A percentile compares a stretch with the other conserved stretches of the same genome.
These are phyloP conservation scores for Eucera pruinosa DNA, from an alignment of 2,888 invertebrate species.

Conservation along the genomic window DNA sequence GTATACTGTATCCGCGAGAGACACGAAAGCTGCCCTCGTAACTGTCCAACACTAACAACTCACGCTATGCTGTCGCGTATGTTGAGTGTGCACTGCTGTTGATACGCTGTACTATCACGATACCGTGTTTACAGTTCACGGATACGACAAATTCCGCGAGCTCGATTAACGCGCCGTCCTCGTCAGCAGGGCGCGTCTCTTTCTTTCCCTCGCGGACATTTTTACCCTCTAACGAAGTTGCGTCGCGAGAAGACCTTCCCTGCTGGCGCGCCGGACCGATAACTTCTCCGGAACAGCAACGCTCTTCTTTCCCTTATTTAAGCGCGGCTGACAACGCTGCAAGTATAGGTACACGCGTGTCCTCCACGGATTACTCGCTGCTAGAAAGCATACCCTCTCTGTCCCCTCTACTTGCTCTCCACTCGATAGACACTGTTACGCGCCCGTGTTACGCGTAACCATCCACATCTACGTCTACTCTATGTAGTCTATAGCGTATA, in stretches of 20 bases:
- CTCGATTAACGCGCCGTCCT: constrained; percentile 18
- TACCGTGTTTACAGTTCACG: constrained; percentile 23
- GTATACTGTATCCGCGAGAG: constrained; percentile 7
- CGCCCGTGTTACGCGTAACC: constrained; percentile 31
- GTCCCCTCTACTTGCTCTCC: not conserved
- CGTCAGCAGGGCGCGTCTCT: constrained; percentile 17
- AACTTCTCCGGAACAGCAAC: constrained; percentile 6
- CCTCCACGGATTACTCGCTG: constrained; percentile 6
- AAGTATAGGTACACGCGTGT: not conserved
- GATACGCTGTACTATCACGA: constrained; percentile 52
- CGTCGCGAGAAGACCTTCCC: not conserved
- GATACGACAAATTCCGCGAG: constrained; percentile 36
- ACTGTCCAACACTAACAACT: constrained; percentile 58
- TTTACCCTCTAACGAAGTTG: not conserved
- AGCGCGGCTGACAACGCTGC: not conserved
- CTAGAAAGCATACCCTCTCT: not conserved
- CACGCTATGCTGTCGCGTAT: constrained; percentile 65
- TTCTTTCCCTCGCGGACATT: not conserved
- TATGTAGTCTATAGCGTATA: constrained; percentile 44
- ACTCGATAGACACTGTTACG: constrained; percentile 26
- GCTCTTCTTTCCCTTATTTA: constrained; percentile 10
- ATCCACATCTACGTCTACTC: constrained; percentile 22
- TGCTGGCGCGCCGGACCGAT: not conserved
- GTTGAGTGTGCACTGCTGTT: constrained; percentile 70
- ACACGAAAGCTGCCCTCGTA: constrained; percentile 64